Percentiles rank a stretch among this genome's conserved stretches.
Evolutionary conservation across 2,113 vertebrate species (phyloP).

Genomic region (Salvator merianae): DNA sequence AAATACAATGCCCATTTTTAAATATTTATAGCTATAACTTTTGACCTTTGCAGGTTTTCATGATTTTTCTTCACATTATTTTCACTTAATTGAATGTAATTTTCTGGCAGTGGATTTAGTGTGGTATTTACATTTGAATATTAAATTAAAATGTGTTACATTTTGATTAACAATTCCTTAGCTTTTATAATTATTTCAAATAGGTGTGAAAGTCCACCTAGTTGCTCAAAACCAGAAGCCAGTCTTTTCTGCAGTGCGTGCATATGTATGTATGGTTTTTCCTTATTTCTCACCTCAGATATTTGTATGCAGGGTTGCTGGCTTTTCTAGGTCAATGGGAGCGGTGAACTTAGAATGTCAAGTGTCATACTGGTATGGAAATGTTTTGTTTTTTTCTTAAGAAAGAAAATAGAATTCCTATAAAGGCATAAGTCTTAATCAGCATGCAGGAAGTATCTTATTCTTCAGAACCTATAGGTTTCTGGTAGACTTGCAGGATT

Average conservation of each 20-base stretch:
- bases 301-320: not conserved
- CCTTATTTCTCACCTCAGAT: not conserved
- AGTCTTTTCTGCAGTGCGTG: too few species aligned
- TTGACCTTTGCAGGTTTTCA: conserved; percentile 21
- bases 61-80: conserved; percentile 44
- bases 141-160: conserved; percentile 25
- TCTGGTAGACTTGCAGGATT: too few species aligned
- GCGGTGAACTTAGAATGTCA: not conserved
- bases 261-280: not conserved
- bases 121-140: conserved; percentile 37
- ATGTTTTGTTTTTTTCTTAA: not conserved
- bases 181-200: conserved; percentile 18
- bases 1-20: conserved; percentile 32
- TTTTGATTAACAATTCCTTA: conserved; percentile 36
- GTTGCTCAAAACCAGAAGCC: not conserved
- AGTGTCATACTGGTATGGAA: not conserved
- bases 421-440: not conserved
- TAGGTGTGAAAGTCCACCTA: not conserved
- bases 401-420: not conserved
- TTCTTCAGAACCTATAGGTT: not conserved
- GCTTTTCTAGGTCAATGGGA: not conserved
- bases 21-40: conserved; percentile 49
- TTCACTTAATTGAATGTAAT: conserved; percentile 50
- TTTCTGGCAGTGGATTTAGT: conserved; percentile 39
- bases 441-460: not conserved